Evolutionary conservation across 2,113 vertebrate species (phyloP), one percentile per base, ranked within the genome.

Genomic region (Paralichthys olivaceus): DNA sequence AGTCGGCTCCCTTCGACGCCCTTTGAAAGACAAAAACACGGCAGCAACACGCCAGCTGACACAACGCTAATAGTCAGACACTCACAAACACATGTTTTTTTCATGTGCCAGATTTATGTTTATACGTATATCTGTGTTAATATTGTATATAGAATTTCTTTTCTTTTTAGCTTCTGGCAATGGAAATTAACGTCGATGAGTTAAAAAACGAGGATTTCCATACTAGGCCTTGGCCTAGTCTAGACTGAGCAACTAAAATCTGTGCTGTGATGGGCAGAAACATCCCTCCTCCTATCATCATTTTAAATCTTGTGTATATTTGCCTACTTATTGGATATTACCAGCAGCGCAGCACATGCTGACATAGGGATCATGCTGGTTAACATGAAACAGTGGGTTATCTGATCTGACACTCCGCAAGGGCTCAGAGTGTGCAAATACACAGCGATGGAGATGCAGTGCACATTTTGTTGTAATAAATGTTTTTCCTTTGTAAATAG

Each of bases 321-420:
- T 87, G 69, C 82, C 83, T 74, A 65, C 72, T 87, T 86, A 78
- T 53, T 81, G 67, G 65, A 68, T 80, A 89, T 80, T 79, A 83
- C 26, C 54, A 58, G 60, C 63, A 75, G 67, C n/a, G 29, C 23
- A 53, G 70, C 57, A 60, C 72, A 75, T 26, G 54, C 60, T 73
- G 73, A 87, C 66, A 79, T 58, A 23, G 40, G 85, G 84, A 85
- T 89, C 77, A 78, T 9, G 61, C 69, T 64, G 77, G 60, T 75
- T 73, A 70, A 70, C 37, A 64, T 51, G 69, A 70, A 87, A 57
- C 77, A 73, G 79, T 34, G 0, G 64, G 72, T 78, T 75, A 83
- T 88, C 75, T 62, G 85, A 85, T 88, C 58, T 59, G 65, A 43
- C 60, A 61, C 43, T 34, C 59, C 72, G 58, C 4, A 5, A 68